phyloP scores from a whole-genome alignment of 2,888 invertebrate genomes.

The Acleris holmiana region DNA sequence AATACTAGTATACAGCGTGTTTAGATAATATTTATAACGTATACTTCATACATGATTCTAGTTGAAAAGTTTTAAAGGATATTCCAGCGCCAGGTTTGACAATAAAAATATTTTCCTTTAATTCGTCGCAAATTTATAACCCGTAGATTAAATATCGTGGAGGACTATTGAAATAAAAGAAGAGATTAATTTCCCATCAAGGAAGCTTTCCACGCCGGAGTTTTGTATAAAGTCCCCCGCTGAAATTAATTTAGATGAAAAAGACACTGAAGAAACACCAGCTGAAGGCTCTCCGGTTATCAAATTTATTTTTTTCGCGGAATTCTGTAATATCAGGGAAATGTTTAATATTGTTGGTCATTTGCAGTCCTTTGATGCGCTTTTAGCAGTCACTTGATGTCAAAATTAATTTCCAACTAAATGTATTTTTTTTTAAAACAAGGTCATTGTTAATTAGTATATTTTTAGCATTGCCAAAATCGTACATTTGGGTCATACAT shows the following conservation, averaged over 20 bases:
- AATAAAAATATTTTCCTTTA: slow-evolving; percentile 1
- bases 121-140: slow-evolving; percentile 17
- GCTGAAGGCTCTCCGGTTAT: slow-evolving; percentile 33
- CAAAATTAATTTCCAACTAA: slow-evolving; percentile 4
- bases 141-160: slow-evolving; percentile 23
- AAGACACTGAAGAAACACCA: slow-evolving; percentile 50
- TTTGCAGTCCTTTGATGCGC: slow-evolving; percentile 31
- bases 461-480: no score
- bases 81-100: not conserved
- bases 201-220: slow-evolving; percentile 27
- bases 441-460: no score
- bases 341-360: slow-evolving; percentile 31
- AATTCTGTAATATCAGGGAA: slow-evolving; percentile 15
- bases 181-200: slow-evolving; percentile 34
- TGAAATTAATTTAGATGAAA: slow-evolving; percentile 55
- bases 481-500: no score
- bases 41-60: no score
- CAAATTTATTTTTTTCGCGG: slow-evolving; percentile 29
- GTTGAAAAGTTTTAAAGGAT: not conserved
- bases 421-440: no score
- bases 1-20: no score
- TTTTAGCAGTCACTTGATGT: slow-evolving; percentile 8
- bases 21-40: no score
- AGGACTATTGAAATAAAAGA: slow-evolving; percentile 36
- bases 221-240: slow-evolving; percentile 40